Base-by-base conservation (phyloP, 2,888 invertebrate species). In the Synanthedon andrenaeformis region DNA sequence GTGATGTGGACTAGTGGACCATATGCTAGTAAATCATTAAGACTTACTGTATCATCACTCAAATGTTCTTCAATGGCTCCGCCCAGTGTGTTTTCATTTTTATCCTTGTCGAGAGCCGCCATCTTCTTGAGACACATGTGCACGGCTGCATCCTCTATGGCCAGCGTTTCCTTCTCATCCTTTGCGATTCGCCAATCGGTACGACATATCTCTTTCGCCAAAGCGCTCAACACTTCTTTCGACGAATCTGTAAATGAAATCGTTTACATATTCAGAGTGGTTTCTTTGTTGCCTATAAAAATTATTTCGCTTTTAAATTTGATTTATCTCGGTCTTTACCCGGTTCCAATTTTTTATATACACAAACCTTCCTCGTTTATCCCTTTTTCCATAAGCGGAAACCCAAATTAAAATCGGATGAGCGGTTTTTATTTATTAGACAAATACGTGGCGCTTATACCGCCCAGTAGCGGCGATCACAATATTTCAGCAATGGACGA, bases 101-200 rank as follows among this genome's bases (percentile, higher is more conserved):
- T 3, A 11, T 78, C 79, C 61, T 90, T 89, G 66, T 94, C 94
- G 53, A 90, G 74, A 55, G 89, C 89, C 12, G 93, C 90, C 12
- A 95, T 79, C 76, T 94, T 94, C 69, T 94, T 96, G 41, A 95
- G 74, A 56, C 91, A 90, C 89, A 92, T 91, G 76, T 95, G 94
- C 56, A 94, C 82, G 10, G 93, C 95, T 0, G 93, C 83, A 66
- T 94, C 91, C 77, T 95, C 95, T 12, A 95, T 88, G 0, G 92
- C 92, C 10, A 79, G 62, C 6, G 82, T 62, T 17, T 88, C 79
- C 51, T 79, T 76, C 10, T 79, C 82, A 19, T 89, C 83, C 14
- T 78, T 74, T 48, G 74, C 78, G 5, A 92, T 77, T n/a, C 70
- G 85, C 89, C 92, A 92, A 42, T 91, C 85, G 0, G 79, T 58